These are phyloP conservation scores for Chanos chanos DNA, from an alignment of 2,797 vertebrate species.

Conservation along the genomic window DNA sequence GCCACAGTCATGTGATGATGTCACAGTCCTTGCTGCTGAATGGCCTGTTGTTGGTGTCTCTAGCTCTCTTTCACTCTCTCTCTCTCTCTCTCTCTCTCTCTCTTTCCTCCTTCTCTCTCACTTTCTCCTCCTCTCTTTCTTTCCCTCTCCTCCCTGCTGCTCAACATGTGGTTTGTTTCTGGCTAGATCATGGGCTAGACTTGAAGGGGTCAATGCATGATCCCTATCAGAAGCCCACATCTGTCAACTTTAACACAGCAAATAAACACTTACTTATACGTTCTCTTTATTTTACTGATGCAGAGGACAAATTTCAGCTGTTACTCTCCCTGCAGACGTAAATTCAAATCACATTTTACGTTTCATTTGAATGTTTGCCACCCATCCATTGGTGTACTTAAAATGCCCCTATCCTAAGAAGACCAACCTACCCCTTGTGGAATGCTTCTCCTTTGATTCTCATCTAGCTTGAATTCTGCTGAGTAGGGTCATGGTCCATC, in stretches of 20 bases:
- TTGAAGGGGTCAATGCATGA: background rate
- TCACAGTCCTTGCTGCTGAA: conserved; percentile 44
- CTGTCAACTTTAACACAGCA: background rate
- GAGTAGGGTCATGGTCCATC: too few species aligned
- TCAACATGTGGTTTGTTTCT: background rate
- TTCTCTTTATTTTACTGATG: too few species aligned
- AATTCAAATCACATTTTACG: too few species aligned
- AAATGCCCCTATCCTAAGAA: too few species aligned
- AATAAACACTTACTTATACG: too few species aligned
- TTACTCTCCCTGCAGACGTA: too few species aligned
- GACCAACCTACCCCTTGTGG: too few species aligned
- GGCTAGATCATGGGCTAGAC: background rate
- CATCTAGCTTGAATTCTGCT: too few species aligned
- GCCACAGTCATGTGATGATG: conserved; percentile 55
- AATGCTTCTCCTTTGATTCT: too few species aligned
- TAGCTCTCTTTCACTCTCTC: background rate
- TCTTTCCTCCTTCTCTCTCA: background rate
- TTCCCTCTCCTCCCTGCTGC: background rate
- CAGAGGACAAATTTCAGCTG: too few species aligned
- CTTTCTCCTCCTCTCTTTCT: background rate
- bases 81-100: background rate
- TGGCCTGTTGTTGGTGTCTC: conserved; percentile 47
- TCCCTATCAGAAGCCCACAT: background rate
- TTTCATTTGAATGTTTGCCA: too few species aligned
- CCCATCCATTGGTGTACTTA: too few species aligned